phyloP scores from a whole-genome alignment of 1,140 invertebrate genomes.

The Zaprionus tsacasi region DNA sequence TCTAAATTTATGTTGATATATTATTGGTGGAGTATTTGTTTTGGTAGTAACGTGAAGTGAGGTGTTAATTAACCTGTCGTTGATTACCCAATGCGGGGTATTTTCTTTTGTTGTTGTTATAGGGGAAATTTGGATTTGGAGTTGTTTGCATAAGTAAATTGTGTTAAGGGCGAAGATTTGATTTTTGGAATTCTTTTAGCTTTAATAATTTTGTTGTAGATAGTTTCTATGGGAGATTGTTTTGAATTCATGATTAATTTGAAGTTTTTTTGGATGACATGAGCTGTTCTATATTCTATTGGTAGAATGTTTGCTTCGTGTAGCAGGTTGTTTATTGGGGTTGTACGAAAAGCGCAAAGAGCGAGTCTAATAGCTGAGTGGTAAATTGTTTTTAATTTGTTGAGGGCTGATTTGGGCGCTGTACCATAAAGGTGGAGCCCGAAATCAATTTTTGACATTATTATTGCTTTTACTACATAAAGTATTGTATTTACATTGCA shows the following conservation, averaged over 20 bases:
- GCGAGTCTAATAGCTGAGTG: not conserved
- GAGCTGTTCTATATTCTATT: not conserved
- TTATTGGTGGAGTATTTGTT: not conserved
- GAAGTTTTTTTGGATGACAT: not conserved
- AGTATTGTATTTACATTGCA: too few species aligned
- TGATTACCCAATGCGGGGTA: too few species aligned
- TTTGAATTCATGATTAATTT: conserved; percentile 2
- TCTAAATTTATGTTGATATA: conserved; percentile 2
- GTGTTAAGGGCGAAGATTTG: not conserved
- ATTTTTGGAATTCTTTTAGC: not conserved
- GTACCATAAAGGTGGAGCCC: too few species aligned
- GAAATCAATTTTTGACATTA: too few species aligned
- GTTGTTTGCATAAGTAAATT: conserved; percentile 2
- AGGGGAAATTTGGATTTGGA: not conserved
- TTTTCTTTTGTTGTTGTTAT: too few species aligned
- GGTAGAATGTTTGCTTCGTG: not conserved
- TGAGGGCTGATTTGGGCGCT: too few species aligned
- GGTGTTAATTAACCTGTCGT: too few species aligned
- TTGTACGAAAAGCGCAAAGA: not conserved
- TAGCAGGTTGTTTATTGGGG: not conserved
- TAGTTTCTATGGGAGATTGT: not conserved
- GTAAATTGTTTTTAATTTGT: not conserved
- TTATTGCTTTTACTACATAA: too few species aligned
- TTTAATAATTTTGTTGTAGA: not conserved
- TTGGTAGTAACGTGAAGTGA: too few species aligned